Conservation (phyloP, 2,113 vertebrate species). For the Microtus oregoni region DNA sequence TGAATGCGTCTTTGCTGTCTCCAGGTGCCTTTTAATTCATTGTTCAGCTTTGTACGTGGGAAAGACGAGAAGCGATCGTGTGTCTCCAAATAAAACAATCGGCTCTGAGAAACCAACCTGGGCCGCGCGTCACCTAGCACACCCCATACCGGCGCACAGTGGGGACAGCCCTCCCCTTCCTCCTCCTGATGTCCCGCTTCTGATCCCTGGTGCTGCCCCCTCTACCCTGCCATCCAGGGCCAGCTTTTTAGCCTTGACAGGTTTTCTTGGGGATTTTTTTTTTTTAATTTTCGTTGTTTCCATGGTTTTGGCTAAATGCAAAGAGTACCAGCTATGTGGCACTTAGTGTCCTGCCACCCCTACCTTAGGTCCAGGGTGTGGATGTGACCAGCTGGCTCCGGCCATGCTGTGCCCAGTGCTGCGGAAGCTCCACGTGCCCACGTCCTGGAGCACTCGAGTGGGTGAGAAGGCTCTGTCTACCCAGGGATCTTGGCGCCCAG, state of each 20-base stretch:
- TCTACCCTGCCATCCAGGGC: neutral
- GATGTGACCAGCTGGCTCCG: neutral
- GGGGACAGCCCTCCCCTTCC: conserved; percentile 9
- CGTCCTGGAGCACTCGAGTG: neutral
- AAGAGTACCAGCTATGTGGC: neutral
- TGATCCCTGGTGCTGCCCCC: neutral
- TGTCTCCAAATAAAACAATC: conserved; percentile 74
- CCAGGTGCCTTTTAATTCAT: conserved; percentile 86
- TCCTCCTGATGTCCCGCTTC: neutral
- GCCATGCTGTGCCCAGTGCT: neutral
- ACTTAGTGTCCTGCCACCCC: neutral
- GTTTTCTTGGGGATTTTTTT: conserved; percentile 20
- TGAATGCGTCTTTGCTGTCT: conserved; percentile 82
- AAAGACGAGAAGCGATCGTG: conserved; percentile 51
- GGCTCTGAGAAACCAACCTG: conserved; percentile 61
- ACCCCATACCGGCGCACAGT: neutral
- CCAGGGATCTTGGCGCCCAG: neutral
- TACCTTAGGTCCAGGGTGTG: neutral
- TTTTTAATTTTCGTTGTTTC: neutral
- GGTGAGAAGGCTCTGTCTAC: rapidly evolving
- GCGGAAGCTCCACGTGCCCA: neutral
- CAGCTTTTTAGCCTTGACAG: conserved; percentile 45
- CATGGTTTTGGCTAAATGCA: conserved; percentile 26
- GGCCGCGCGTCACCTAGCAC: conserved; percentile 47
- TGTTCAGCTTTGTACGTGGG: conserved; percentile 76